Percentiles rank a stretch among this genome's conserved stretches.
Conservation (phyloP, 2,888 invertebrate species). For the Trichogramma evanescens region DNA sequence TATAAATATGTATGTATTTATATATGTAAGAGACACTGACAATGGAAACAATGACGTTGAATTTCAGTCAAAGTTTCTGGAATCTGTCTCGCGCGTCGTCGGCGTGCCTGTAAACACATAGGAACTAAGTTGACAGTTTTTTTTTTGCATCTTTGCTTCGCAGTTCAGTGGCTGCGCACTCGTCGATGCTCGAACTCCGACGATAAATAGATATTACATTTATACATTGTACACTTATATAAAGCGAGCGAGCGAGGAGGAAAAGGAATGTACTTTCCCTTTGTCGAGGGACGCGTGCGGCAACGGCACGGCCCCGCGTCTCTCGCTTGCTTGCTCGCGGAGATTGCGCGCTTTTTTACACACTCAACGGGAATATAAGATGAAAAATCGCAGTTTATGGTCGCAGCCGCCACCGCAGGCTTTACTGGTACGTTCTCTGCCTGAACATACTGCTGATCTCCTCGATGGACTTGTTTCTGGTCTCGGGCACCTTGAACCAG, state of each 20-base stretch:
- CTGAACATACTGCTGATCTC: slow-evolving; percentile 79
- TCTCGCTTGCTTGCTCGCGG: not conserved
- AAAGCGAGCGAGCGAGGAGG: too few relatives aligned
- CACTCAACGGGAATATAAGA: not conserved
- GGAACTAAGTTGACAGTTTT: slow-evolving; percentile 31
- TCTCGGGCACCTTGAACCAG: slow-evolving; percentile 79
- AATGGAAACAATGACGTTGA: too few relatives aligned
- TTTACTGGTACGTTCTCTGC: slow-evolving; percentile 59
- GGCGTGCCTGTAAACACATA: slow-evolving; percentile 26
- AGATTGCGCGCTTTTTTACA: not conserved
- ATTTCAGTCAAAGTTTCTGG: too few relatives aligned
- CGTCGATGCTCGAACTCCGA: too few relatives aligned
- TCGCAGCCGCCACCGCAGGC: not conserved
- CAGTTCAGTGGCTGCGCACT: too few relatives aligned
- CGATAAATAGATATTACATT: too few relatives aligned
- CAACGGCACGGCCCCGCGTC: not conserved
- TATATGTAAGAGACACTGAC: too few relatives aligned
- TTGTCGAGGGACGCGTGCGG: not conserved
- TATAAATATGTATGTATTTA: too few relatives aligned
- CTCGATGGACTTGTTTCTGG: slow-evolving; percentile 77
- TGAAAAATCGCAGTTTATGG: too few relatives aligned
- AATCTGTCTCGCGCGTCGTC: too few relatives aligned
- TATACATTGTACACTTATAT: too few relatives aligned
- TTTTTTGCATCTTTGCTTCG: too few relatives aligned
- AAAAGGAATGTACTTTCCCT: not conserved